Base-by-base conservation (phyloP, 2,888 invertebrate genomes). In the Epinotia demarniana region DNA sequence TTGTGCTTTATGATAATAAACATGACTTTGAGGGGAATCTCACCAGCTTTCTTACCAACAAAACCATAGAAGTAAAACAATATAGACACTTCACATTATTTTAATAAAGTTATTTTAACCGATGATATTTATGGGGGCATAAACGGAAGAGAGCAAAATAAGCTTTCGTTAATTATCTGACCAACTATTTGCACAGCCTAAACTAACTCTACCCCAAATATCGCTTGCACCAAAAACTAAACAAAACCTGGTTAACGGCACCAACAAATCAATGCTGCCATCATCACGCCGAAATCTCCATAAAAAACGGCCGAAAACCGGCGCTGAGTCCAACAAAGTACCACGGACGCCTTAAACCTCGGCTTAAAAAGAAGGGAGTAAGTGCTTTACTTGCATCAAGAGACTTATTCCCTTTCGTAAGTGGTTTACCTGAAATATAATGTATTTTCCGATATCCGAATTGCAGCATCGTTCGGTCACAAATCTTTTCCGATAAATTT, bases 391-490 rank as follows among this genome's bases (percentile, higher is more conserved):
- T n/a, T 4, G n/a, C 1, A 2, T 11, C 3, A 27, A 58, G 23
- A 27, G 5, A 27, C n/a, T 69, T 46, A 60, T 2, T 16, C 12
- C 69, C 4, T 69, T 69, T 16, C 46, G 3, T 0, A 60, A 19
- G 27, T 46, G 16, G n/a, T n/a, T 23, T 46, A 18, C 58, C 23
- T 69, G 46, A 69, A 69, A 91, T 91, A 91, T 91, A 91, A 92
- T 92, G 91, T 92, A 91, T 92, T 91, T 92, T 87, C 89, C 90
- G 90, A 91, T 91, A 92, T 89, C 89, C 90, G 91, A 92, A 92
- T 92, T 92, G 91, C 91, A 87, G 90, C 88, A 89, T 89, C 88
- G 89, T 89, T 81, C 80, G 85, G 83, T 86, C 87, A 90, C 91
- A 91, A 91, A 92, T 92, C 91, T 91, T 91, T 89, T 87, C 84